These are phyloP conservation scores for Temnothorax nylanderi DNA, from an alignment of 1,140 invertebrate genomes.

Conservation along the genomic window DNA sequence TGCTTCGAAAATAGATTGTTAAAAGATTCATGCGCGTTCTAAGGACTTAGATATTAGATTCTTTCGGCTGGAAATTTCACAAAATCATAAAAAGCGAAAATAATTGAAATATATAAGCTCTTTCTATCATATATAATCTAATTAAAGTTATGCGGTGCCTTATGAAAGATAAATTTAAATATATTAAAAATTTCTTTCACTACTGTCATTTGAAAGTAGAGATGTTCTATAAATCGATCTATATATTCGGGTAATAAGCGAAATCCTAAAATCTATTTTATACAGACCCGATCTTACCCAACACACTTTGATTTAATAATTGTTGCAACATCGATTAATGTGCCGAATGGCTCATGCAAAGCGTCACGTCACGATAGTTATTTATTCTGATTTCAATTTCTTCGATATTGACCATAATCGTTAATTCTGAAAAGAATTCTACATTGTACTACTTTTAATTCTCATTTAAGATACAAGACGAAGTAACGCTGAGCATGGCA, in stretches of 20 bases:
- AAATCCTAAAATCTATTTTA: slow-evolving; percentile 48
- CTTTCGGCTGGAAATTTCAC: not conserved
- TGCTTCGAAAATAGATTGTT: slow-evolving; percentile 9
- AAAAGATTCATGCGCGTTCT: slow-evolving; percentile 37
- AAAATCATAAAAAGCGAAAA: slow-evolving; percentile 18
- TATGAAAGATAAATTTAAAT: slow-evolving; percentile 25
- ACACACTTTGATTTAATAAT: slow-evolving; percentile 49
- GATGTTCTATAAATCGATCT: not conserved
- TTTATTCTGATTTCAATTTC: not conserved
- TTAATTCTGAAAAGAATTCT: not conserved
- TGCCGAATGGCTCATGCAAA: slow-evolving; percentile 25
- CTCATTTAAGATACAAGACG: not conserved
- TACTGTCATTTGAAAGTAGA: slow-evolving; percentile 40
- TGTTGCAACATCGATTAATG: slow-evolving; percentile 56
- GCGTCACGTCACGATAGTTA: slow-evolving; percentile 17
- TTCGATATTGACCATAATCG: not conserved
- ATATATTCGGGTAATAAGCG: not conserved
- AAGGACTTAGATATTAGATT: slow-evolving; percentile 6
- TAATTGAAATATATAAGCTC: slow-evolving; percentile 13
- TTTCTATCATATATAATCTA: slow-evolving; percentile 27
- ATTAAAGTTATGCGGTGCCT: slow-evolving; percentile 48
- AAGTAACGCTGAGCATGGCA: slow-evolving; percentile 29
- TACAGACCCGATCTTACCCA: slow-evolving; percentile 73
- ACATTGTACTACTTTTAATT: not conserved
- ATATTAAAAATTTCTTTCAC: not conserved